A percentile compares a stretch with the other conserved stretches of the same genome.
These are phyloP conservation scores for Zelleria hepariella DNA, from an alignment of 2,888 invertebrate genomes.

Conservation along the genomic window DNA sequence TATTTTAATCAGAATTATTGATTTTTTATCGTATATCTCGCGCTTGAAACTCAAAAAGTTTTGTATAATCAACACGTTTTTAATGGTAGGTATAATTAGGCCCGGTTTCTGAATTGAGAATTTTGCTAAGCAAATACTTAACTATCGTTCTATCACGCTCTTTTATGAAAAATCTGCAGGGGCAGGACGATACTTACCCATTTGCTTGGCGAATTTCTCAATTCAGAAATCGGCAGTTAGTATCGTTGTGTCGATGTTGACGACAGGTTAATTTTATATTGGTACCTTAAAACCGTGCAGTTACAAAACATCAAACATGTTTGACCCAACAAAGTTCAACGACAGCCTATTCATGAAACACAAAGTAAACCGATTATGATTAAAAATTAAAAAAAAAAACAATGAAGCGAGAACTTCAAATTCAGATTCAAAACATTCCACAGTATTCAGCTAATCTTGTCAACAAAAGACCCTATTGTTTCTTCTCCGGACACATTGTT, in stretches of 20 bases:
- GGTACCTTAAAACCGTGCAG: neutral
- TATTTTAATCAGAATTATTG: conserved; percentile 17
- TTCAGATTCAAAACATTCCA: conserved; percentile 63
- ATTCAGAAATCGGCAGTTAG: no score
- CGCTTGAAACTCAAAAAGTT: neutral
- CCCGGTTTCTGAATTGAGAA: no score
- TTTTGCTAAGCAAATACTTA: no score
- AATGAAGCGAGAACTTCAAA: conserved; percentile 56
- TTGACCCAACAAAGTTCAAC: neutral
- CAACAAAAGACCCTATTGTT: conserved; percentile 67
- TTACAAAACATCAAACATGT: neutral
- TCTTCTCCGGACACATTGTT: conserved; percentile 60
- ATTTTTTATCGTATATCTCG: neutral
- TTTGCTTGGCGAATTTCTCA: no score
- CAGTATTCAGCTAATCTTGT: conserved; percentile 68
- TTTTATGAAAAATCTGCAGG: no score
- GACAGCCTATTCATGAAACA: neutral
- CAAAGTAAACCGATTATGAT: neutral
- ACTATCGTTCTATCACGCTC: no score
- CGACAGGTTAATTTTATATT: no score
- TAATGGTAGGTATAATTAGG: no score
- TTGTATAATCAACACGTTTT: neutral
- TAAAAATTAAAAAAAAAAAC: conserved; percentile 37
- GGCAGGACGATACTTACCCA: no score
- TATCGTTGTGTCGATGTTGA: no score